Evolutionary conservation across 1,140 invertebrate genomes (phyloP), one percentile per base, ranked within the genome.

Genomic region (Parasteatoda tepidariorum): DNA sequence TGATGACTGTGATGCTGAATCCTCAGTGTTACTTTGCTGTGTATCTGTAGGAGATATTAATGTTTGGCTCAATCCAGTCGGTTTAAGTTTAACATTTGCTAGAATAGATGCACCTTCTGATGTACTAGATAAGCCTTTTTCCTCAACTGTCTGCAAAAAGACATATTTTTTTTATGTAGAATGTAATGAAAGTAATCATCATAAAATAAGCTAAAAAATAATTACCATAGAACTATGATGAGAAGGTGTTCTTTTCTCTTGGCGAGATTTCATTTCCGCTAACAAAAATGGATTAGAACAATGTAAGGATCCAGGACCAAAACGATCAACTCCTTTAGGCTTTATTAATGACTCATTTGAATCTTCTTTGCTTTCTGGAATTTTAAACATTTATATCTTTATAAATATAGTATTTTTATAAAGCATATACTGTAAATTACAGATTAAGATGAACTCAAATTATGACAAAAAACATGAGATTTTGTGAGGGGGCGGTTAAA

Each of bases 1-100:
- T 28, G 84, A 76, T 18, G 38, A 31, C 30, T 64, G 64, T 6
- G 41, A 61, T 66, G 6, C 33, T 28, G n/a, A 22, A 24, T 82
- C 79, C 24, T 38, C 48, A 33, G 54, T 74, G 31, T 48, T 38
- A 41, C 54, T 33, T 30, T 88, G 85, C 6, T 88, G 87, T 9
- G 89, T 89, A 82, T 91, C 91, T 11, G 89, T 90, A 2, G 90
- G 91, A 67, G 90, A 91, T 59, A 89, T 88, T 24, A 91, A 81
- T 15, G 85, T 87, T 70, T 89, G 88, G 55, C 87, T 87, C 4
- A 88, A 62, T 22, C 89, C 88, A 13, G 89, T 89, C 1, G 90
- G 88, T n/a, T 90, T 86, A 18, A 91, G 70, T 79, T 89, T 89
- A 13, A 90, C 88, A 18, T 88, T 87, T 59, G 88, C 85, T 55